Percentiles rank a stretch among this genome's conserved stretches.
Evolutionary conservation across 2,797 vertebrate genomes (phyloP).

Genomic region (Poeciliopsis turneri): DNA sequence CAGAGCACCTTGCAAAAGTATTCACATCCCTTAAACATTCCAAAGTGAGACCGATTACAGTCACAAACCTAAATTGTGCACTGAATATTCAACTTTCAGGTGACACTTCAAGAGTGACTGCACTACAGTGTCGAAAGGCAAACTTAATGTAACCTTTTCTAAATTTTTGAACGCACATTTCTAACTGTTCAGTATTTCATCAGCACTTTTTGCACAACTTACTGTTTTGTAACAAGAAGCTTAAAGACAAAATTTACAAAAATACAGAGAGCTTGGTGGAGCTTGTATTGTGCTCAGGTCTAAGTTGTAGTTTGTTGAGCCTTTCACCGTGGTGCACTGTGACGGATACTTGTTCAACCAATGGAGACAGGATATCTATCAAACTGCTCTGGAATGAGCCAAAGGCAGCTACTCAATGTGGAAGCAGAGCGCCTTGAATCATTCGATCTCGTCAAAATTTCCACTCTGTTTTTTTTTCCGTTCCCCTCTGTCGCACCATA

Average conservation of each 20-base stretch:
- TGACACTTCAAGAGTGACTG: not conserved
- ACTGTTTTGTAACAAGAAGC: not conserved
- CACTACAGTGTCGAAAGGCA: not conserved
- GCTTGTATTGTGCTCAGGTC: not conserved
- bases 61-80: not conserved
- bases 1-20: not conserved
- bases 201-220: not conserved
- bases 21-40: not conserved
- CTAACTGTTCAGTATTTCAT: not conserved
- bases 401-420: not conserved
- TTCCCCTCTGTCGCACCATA: not conserved
- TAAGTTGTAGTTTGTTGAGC: not conserved
- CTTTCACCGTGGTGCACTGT: not conserved
- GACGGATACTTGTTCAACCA: not conserved
- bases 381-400: not conserved
- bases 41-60: not conserved
- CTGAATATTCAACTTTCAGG: not conserved
- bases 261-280: not conserved
- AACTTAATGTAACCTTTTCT: not conserved
- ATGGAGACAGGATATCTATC: not conserved
- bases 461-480: not conserved
- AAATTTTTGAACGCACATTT: not conserved
- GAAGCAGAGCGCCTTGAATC: not conserved
- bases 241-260: not conserved
- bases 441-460: not conserved